A percentile compares a stretch with the other conserved stretches of the same genome.
These are phyloP conservation scores for Vidua macroura DNA, from an alignment of 2,113 vertebrate species.

Conservation along the genomic window DNA sequence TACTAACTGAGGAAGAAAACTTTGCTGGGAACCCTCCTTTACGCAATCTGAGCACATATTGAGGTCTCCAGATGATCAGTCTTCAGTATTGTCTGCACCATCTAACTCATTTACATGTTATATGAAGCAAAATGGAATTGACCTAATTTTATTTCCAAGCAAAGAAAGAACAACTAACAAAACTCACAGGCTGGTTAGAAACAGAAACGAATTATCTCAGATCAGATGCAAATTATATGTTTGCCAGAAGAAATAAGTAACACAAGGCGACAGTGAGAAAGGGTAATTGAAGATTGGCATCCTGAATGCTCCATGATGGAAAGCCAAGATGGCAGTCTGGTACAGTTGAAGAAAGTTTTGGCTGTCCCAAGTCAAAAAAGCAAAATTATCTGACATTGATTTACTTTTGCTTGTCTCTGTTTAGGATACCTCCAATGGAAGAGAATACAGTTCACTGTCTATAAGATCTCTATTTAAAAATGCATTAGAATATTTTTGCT, in stretches of 20 bases:
- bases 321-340: not conserved
- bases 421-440: not conserved
- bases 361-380: not conserved
- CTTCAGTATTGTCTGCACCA: not conserved
- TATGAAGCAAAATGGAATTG: not conserved
- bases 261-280: not conserved
- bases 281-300: not conserved
- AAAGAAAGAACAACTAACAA: not conserved
- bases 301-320: not conserved
- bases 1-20: not conserved
- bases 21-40: not conserved
- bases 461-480: not conserved
- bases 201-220: not conserved
- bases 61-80: not conserved
- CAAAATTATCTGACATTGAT: not conserved
- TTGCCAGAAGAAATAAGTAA: not conserved
- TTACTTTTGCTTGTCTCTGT: not conserved
- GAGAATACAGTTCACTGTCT: not conserved
- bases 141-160: not conserved
- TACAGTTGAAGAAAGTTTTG: not conserved
- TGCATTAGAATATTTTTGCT: not conserved
- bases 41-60: not conserved
- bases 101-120: rapidly evolving
- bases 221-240: not conserved
- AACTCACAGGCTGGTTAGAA: not conserved